phyloP scores from a whole-genome alignment of 2,797 vertebrate genomes.

The Borostomias antarcticus region DNA sequence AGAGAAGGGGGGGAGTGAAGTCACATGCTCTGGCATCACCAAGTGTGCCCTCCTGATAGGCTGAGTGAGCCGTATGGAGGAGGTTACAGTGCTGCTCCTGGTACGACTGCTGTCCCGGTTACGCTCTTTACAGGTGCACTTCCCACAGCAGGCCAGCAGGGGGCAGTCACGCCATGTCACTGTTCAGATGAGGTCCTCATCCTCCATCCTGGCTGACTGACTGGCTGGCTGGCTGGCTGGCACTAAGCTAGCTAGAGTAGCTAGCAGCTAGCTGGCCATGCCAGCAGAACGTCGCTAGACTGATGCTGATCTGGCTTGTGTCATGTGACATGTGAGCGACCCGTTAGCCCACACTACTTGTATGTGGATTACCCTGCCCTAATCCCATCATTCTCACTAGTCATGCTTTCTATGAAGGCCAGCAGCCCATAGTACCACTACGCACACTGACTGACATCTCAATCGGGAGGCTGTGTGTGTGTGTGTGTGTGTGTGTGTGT shows the following conservation, averaged over 20 bases:
- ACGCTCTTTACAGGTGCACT: background rate
- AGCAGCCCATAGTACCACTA: no score
- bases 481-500: constrained; percentile 11
- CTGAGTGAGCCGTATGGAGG: no score
- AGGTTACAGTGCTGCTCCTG: no score
- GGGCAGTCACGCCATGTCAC: background rate
- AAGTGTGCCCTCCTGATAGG: background rate
- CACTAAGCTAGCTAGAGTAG: background rate
- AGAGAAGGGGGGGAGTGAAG: no score
- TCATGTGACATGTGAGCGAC: background rate
- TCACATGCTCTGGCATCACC: background rate
- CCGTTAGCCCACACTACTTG: background rate
- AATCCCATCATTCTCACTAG: background rate
- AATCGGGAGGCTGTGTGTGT: background rate
- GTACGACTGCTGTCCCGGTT: no score
- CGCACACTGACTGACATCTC: constrained; percentile 19
- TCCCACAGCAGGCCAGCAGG: background rate
- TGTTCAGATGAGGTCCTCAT: background rate
- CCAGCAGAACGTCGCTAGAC: background rate
- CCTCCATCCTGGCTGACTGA: background rate
- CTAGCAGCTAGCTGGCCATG: background rate
- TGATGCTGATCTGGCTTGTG: background rate
- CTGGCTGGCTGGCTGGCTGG: background rate
- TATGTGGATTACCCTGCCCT: background rate
- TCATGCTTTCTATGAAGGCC: constrained; percentile 15